A percentile compares a stretch with the other conserved stretches of the same genome.
Conservation (phyloP, 2,113 vertebrate genomes). For the Salvelinus sp. region DNA sequence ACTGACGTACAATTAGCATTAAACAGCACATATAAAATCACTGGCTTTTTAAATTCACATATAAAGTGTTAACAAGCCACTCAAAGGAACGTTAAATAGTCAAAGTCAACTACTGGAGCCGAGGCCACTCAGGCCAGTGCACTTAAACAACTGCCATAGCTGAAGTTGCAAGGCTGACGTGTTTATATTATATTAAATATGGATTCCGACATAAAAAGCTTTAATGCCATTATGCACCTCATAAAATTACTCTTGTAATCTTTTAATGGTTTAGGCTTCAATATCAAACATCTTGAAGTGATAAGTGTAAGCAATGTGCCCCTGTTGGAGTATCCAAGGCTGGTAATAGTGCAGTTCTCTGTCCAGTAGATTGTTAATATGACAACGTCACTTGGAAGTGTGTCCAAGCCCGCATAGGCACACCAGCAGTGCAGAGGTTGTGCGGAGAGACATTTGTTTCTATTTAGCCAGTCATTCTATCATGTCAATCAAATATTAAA, state of each 20-base stretch:
- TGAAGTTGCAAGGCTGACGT: conserved; percentile 26
- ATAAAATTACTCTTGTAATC: conserved; percentile 34
- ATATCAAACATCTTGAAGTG: conserved; percentile 53
- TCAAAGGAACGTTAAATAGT: conserved; percentile 45
- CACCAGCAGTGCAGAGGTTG: conserved; percentile 53
- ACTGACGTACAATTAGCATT: conserved; percentile 41
- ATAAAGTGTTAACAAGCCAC: conserved; percentile 43
- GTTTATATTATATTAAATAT: conserved; percentile 34
- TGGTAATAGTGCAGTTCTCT: too few species aligned
- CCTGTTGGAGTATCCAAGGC: too few species aligned
- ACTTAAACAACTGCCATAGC: conserved; percentile 13
- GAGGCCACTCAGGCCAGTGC: conserved; percentile 6
- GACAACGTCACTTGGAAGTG: background rate
- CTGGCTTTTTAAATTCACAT: conserved; percentile 43
- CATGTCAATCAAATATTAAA: conserved; percentile 34
- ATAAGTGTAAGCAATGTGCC: conserved; percentile 5
- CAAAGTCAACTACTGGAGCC: conserved; percentile 8
- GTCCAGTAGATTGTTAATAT: too few species aligned
- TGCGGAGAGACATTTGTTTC: conserved; percentile 48
- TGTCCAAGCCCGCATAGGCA: conserved; percentile 1
- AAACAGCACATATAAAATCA: conserved; percentile 40
- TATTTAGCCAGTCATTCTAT: conserved; percentile 47
- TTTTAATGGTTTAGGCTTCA: conserved; percentile 36
- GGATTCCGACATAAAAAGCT: conserved; percentile 29
- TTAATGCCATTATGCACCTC: conserved; percentile 46